These are phyloP conservation scores for Allacma fusca DNA, from an alignment of 2,888 invertebrate species.

Conservation along the genomic window DNA sequence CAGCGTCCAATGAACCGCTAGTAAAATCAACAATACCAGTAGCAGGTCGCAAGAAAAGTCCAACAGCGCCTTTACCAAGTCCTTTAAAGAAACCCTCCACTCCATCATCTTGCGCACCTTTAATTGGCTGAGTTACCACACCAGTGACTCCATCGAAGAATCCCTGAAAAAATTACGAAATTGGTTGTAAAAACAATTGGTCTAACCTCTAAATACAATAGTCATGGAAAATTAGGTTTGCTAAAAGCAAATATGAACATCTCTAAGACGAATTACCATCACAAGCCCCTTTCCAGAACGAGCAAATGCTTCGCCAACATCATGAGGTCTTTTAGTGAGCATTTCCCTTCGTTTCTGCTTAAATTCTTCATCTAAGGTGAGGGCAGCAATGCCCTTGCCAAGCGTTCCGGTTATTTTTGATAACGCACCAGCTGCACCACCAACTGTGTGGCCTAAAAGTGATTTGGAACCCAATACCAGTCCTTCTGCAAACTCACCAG, in stretches of 20 bases:
- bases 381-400: slow-evolving; percentile 85
- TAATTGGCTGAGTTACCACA: slow-evolving; percentile 93
- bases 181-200: no score
- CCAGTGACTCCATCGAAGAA: slow-evolving; percentile 96
- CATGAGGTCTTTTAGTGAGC: slow-evolving; percentile 86
- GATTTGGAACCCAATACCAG: slow-evolving; percentile 91
- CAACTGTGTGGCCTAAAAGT: slow-evolving; percentile 94
- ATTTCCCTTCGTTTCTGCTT: slow-evolving; percentile 88
- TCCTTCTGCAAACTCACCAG: slow-evolving; percentile 98
- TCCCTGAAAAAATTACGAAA: no score
- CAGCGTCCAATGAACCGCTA: slow-evolving; percentile 94
- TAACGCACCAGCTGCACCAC: slow-evolving; percentile 97
- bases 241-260: no score
- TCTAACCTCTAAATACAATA: no score
- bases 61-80: slow-evolving; percentile 92
- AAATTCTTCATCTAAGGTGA: slow-evolving; percentile 95
- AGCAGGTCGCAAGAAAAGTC: slow-evolving; percentile 92
- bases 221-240: no score
- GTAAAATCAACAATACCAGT: slow-evolving; percentile 99
- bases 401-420: slow-evolving; percentile 76
- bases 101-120: slow-evolving; percentile 92
- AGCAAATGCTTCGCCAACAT: slow-evolving; percentile 89
- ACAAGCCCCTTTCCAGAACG: slow-evolving; percentile 93
- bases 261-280: no score
- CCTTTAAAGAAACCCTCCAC: slow-evolving; percentile 96